Conservation (phyloP, 2,888 invertebrate species). For the Mechanitis messenoides region DNA sequence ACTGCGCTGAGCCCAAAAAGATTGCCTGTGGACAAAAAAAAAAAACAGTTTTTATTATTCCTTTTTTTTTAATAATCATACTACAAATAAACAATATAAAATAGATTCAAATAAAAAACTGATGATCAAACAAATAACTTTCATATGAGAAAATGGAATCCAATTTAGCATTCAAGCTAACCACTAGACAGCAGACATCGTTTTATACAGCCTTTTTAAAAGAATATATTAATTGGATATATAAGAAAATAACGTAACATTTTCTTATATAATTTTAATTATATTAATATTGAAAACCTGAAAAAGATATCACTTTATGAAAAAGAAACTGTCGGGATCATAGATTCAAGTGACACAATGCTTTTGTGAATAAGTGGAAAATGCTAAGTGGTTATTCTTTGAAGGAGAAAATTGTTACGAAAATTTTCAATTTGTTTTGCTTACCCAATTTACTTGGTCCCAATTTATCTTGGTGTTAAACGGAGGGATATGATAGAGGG, state of each 20-base stretch:
- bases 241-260: too few species aligned
- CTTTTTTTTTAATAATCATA: too few species aligned
- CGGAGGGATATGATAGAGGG: slow-evolving; percentile 46
- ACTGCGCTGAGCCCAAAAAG: slow-evolving; percentile 63
- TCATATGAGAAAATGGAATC: too few species aligned
- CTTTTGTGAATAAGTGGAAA: slow-evolving; percentile 26
- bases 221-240: too few species aligned
- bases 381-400: slow-evolving; percentile 50
- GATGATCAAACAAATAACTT: too few species aligned
- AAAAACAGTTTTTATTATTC: neutral
- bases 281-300: neutral
- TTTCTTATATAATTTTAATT: too few species aligned
- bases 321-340: slow-evolving; percentile 4
- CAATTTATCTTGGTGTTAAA: slow-evolving; percentile 58
- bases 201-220: too few species aligned
- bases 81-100: too few species aligned
- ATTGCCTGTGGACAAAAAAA: slow-evolving; percentile 44
- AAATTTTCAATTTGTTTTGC: slow-evolving; percentile 67
- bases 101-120: neutral
- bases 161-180: too few species aligned
- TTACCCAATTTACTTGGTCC: slow-evolving; percentile 63
- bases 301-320: neutral
- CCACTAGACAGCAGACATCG: neutral
- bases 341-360: slow-evolving; percentile 13
- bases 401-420: slow-evolving; percentile 65